Conservation (phyloP, 92 coral and sea anemone genomes). For the Parazoanthus darwini region DNA sequence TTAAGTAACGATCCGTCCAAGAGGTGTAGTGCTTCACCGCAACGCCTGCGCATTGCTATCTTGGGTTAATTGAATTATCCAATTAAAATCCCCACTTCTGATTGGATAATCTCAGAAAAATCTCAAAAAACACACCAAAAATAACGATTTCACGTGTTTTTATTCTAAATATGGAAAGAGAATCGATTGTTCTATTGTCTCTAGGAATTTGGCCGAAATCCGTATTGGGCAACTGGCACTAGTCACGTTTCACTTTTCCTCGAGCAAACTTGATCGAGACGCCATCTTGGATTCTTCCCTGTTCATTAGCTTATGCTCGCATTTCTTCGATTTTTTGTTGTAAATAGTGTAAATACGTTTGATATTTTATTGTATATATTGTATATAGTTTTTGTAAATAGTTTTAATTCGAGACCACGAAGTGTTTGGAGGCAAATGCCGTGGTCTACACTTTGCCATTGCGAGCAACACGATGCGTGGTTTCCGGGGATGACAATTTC, state of each 20-base stretch:
- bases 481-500: not conserved
- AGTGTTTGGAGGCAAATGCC: slow-evolving; percentile 18
- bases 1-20: slow-evolving; percentile 33
- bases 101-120: slow-evolving; percentile 11
- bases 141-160: not conserved
- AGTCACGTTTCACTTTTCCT: slow-evolving; percentile 3
- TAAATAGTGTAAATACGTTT: slow-evolving; percentile 22
- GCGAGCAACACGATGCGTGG: slow-evolving; percentile 30
- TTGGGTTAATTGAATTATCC: slow-evolving; percentile 18
- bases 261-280: slow-evolving; percentile 2
- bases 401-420: not conserved
- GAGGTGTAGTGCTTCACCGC: slow-evolving; percentile 36
- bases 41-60: slow-evolving; percentile 14
- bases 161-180: slow-evolving; percentile 20
- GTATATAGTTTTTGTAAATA: slow-evolving; percentile 22
- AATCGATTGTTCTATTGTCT: slow-evolving; percentile 34
- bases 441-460: slow-evolving; percentile 22
- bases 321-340: not conserved
- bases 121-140: slow-evolving; percentile 6
- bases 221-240: slow-evolving; percentile 21
- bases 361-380: slow-evolving; percentile 27
- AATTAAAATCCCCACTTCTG: slow-evolving; percentile 29
- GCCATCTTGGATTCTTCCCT: slow-evolving; percentile 8
- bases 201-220: slow-evolving; percentile 24
- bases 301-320: not conserved